phyloP scores from a whole-genome alignment of 1,140 invertebrate genomes.

The Lordiphosa clarofinis region DNA sequence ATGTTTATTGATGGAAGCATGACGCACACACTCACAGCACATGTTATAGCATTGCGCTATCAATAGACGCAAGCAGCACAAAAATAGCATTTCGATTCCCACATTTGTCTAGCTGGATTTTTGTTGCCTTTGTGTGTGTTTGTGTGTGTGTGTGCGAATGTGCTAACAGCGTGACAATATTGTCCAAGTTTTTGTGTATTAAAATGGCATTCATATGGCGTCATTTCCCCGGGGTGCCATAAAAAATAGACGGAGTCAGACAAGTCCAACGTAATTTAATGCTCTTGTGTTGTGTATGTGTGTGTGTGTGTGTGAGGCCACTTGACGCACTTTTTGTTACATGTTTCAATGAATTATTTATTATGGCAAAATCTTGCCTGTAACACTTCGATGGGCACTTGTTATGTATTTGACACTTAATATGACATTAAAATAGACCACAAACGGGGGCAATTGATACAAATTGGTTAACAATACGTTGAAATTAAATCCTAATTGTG shows the following conservation, averaged over 20 bases:
- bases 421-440: constrained; percentile 34
- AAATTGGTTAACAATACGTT: constrained; percentile 16
- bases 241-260: constrained; percentile 52
- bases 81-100: constrained; percentile 58
- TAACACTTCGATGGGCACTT: constrained; percentile 52
- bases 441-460: constrained; percentile 23
- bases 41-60: constrained; percentile 41
- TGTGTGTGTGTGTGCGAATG: constrained; percentile 6
- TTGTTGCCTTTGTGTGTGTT: constrained; percentile 17
- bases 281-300: constrained; percentile 9
- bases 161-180: constrained; percentile 58
- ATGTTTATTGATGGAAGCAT: constrained; percentile 33
- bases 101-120: constrained; percentile 44
- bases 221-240: constrained; percentile 65
- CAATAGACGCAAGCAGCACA: constrained; percentile 57
- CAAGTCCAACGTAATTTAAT: constrained; percentile 43
- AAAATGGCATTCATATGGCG: constrained; percentile 68
- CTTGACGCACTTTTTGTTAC: constrained; percentile 49
- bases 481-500: too few relatives aligned
- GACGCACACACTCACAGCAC: constrained; percentile 39
- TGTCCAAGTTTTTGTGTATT: constrained; percentile 65
- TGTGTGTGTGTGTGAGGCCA: constrained; percentile 19
- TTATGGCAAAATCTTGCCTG: constrained; percentile 50
- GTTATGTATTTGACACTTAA: constrained; percentile 45
- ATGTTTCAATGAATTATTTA: constrained; percentile 65